phyloP scores from a whole-genome alignment of 2,888 invertebrate genomes.

The Apamea sordens region DNA sequence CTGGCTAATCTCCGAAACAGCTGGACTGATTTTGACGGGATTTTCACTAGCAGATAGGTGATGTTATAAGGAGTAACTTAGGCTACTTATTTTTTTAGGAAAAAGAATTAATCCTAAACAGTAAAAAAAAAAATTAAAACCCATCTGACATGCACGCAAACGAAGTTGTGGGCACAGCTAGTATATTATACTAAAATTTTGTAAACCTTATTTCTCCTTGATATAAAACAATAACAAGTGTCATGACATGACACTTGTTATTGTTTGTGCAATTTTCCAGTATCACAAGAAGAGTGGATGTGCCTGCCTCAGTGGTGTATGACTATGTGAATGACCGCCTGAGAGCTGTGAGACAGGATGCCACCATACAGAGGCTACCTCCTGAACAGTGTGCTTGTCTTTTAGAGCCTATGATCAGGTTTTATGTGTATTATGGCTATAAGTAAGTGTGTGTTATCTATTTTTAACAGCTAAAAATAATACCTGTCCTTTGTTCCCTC shows the following conservation, averaged over 20 bases:
- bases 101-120: not conserved
- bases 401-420: slow-evolving; percentile 94
- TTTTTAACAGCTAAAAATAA: not conserved
- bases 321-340: slow-evolving; percentile 94
- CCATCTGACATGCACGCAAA: not conserved
- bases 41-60: too few species aligned
- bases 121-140: not conserved
- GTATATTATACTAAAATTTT: not conserved
- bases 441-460: slow-evolving; percentile 85
- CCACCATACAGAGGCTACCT: slow-evolving; percentile 93
- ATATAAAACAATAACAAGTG: not conserved
- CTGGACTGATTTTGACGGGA: too few species aligned
- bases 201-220: not conserved
- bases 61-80: too few species aligned
- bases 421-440: slow-evolving; percentile 93
- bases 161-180: not conserved
- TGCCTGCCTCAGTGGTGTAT: slow-evolving; percentile 88
- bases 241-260: not conserved
- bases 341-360: slow-evolving; percentile 94
- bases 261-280: slow-evolving; percentile 68
- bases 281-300: slow-evolving; percentile 77
- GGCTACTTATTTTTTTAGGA: not conserved
- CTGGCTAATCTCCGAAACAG: too few species aligned
- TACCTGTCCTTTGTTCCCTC: not conserved
- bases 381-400: slow-evolving; percentile 89